Evolutionary conservation across 2,888 invertebrate genomes (phyloP), one percentile per base, ranked within the genome.

Genomic region (Dynastes maya): DNA sequence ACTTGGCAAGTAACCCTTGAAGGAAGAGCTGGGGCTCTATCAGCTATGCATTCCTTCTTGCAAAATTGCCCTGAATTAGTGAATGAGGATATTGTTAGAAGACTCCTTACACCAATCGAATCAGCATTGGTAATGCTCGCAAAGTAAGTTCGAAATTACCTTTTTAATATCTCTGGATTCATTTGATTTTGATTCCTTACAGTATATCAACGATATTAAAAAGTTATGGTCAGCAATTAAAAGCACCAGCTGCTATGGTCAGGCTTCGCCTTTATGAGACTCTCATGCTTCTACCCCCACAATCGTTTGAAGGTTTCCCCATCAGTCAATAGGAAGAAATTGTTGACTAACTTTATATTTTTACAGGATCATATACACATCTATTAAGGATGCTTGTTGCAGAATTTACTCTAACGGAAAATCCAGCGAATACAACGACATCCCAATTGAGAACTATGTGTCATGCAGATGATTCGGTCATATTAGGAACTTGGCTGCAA

Each of bases 1-100:
- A 99, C 99, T n/a, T 99, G 99, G 99, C 97, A 97, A 91, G 96
- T 99, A 61, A 98, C 98, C 0, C 89, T 99, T 77, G 98, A 99
- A 89, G 98, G 98, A 2, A 92, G 99, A 63, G 97, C 98, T 2
- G 99, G 99, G 0, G 99, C 99, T 1, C 89, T 99, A 11, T 97
- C 98, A 63, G 97, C 98, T 0, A 95, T 99, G 93, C 95, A 97
- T 86, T 98, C 98, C 88, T 95, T 99, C 87, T 90, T 99, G 61
- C 91, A 95, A 49, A 95, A 98, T 88, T 98, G 98, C 85, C 95
- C 96, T 0, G 97, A 98, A 82, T 89, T 99, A 79, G 93, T 97
- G 1, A 96, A 95, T 78, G 98, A 98, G 80, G 98, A 99, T 84
- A 96, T 98, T 79, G 95, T 96, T 1, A 92, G 97, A 68, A 92